Conservation (phyloP, 2,888 invertebrate species). For the Dione juno region DNA sequence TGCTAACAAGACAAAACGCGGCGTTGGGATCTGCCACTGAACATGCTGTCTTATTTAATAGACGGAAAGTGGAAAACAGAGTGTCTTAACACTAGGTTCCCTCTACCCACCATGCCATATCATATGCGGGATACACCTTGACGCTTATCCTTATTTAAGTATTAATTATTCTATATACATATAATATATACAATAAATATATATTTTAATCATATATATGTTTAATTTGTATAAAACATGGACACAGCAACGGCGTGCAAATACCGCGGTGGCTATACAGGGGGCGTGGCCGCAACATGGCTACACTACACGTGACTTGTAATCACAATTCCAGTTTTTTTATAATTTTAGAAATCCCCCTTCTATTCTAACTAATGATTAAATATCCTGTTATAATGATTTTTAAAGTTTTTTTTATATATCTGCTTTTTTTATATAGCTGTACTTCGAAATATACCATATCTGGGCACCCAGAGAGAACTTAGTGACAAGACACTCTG, state of each 20-base stretch:
- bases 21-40: not conserved
- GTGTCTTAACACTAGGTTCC: too few relatives aligned
- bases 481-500: too few relatives aligned
- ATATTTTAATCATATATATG: too few relatives aligned
- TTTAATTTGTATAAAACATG: not conserved
- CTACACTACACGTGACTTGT: constrained; percentile 34
- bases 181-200: too few relatives aligned
- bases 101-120: too few relatives aligned
- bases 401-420: not conserved
- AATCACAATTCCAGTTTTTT: constrained; percentile 25
- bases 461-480: too few relatives aligned
- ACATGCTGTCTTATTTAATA: too few relatives aligned
- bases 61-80: too few relatives aligned
- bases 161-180: too few relatives aligned
- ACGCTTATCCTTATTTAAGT: too few relatives aligned
- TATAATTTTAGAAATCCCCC: constrained; percentile 20
- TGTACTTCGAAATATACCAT: too few relatives aligned
- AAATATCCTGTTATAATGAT: not conserved
- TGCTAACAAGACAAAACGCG: not conserved
- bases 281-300: constrained; percentile 38
- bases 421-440: not conserved
- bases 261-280: constrained; percentile 25
- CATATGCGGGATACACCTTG: too few relatives aligned
- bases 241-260: constrained; percentile 21
- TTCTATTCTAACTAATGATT: not conserved